phyloP scores from a whole-genome alignment of 1,140 invertebrate genomes.

The Helicoverpa armigera region DNA sequence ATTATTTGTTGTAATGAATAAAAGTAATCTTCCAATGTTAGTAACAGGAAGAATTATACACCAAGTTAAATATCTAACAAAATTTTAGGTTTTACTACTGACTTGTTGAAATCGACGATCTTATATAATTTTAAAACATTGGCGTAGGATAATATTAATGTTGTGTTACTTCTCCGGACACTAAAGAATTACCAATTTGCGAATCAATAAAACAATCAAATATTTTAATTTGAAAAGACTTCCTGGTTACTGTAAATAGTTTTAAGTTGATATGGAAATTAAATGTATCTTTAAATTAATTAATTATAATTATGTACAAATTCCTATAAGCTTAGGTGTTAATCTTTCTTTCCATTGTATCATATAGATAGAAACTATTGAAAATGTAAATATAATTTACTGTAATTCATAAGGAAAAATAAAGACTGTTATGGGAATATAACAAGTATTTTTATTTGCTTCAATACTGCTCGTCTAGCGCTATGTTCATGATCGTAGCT shows the following conservation, averaged over 20 bases:
- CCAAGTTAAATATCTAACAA: too few relatives aligned
- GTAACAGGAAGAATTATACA: not conserved
- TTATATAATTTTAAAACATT: too few relatives aligned
- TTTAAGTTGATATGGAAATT: conserved; percentile 31
- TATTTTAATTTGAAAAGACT: conserved; percentile 21
- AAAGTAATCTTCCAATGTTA: not conserved
- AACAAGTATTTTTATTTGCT: conserved; percentile 58
- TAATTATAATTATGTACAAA: conserved; percentile 42
- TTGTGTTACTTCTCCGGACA: too few relatives aligned
- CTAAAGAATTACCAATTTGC: not conserved
- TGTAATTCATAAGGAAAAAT: conserved; percentile 70
- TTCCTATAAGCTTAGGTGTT: conserved; percentile 48
- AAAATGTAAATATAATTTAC: conserved; percentile 62
- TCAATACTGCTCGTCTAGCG: not conserved
- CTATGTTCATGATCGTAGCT: not conserved
- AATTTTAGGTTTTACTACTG: too few relatives aligned
- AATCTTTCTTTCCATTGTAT: conserved; percentile 44
- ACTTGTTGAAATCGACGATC: not conserved
- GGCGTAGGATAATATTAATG: too few relatives aligned
- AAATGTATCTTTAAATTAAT: conserved; percentile 23
- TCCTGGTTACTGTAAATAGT: conserved; percentile 20
- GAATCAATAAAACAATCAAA: conserved; percentile 2
- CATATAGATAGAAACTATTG: conserved; percentile 40
- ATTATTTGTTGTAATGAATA: conserved; percentile 2
- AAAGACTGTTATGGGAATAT: conserved; percentile 82